Evolutionary conservation across 2,113 vertebrate species (phyloP), one percentile per base, ranked within the genome.

Genomic region (Sus scrofa): DNA sequence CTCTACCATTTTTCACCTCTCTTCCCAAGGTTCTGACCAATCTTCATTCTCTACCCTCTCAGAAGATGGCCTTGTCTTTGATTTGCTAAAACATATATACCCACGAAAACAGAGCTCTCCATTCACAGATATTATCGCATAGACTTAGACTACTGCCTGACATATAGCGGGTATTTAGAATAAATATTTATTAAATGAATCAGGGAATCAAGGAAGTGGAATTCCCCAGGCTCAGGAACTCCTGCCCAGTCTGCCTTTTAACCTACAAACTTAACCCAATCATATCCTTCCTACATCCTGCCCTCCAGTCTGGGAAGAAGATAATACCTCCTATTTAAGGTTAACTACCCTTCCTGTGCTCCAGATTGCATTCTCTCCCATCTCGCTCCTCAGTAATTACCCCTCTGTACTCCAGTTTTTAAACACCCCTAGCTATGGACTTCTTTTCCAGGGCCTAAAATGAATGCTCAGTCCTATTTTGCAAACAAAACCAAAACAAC

Each of bases 401-500:
- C 7, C 56, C 24, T 67, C 39, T 63, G 58, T 26, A 78, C 32
- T 54, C 3, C 73, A 81, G 89, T 65, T 74, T 94, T 56, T 78
- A 96, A 94, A 67, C 73, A 62, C 1, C 2, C 19, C 11, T 62
- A 62, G 24, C 67, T 85, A 70, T 11, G 7, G 30, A 93, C 16
- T 94, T 37, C 84, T 78, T 92, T 91, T 58, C 79, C 71, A 82
- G 58, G 15, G 30, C 52, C 70, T 86, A 62, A 85, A 84, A 88
- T 18, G 58, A 94, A 89, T 89, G 67, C 32, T 63, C 63, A 85
- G n/a, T 60, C 24, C 22, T 34, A 56, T 52, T 82, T 44, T 81
- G 22, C 83, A 93, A 86, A 32, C 39, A 93, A 88, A 95, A 90
- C 2, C 62, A 68, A 95, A 77, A 50, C 39, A 87, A 83, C 3